Evolutionary conservation across 2,797 vertebrate genomes (phyloP).

Genomic region (Fundulus diaphanus): DNA sequence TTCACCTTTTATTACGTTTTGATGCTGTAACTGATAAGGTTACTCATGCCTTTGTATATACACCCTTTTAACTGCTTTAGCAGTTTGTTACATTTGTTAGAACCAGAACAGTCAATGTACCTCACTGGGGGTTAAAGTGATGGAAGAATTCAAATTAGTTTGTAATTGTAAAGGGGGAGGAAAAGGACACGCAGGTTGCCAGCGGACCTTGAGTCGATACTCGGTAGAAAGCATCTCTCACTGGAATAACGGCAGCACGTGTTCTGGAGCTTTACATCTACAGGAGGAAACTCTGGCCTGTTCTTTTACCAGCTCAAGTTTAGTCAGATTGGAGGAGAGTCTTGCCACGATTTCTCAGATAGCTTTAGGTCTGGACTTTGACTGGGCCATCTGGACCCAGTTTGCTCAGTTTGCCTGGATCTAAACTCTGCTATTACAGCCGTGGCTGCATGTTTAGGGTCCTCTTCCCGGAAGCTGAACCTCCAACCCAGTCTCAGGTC

Average conservation of each 20-base stretch:
- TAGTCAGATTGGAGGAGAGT: too few relatives aligned
- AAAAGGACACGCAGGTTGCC: background rate
- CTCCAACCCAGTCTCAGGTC: too few relatives aligned
- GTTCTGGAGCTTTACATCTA: background rate
- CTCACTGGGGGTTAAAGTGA: background rate
- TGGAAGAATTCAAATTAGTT: background rate
- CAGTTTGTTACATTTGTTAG: background rate
- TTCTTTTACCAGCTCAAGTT: background rate
- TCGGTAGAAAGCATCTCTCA: background rate
- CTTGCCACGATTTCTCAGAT: too few relatives aligned
- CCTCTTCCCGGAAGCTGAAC: too few relatives aligned
- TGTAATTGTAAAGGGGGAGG: background rate
- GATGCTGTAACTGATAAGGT: background rate
- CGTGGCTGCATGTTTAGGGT: too few relatives aligned
- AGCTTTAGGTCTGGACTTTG: too few relatives aligned
- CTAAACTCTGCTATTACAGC: too few relatives aligned
- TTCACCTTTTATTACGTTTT: background rate
- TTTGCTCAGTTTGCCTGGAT: too few relatives aligned
- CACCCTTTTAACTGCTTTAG: background rate
- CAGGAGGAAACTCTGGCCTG: background rate
- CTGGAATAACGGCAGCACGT: background rate
- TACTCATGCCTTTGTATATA: background rate
- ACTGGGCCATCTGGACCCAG: too few relatives aligned
- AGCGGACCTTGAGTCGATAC: background rate
- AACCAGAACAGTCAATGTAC: background rate